These are phyloP conservation scores for Heterohyrax brucei DNA, from an alignment of 2,797 vertebrate species.

Conservation along the genomic window DNA sequence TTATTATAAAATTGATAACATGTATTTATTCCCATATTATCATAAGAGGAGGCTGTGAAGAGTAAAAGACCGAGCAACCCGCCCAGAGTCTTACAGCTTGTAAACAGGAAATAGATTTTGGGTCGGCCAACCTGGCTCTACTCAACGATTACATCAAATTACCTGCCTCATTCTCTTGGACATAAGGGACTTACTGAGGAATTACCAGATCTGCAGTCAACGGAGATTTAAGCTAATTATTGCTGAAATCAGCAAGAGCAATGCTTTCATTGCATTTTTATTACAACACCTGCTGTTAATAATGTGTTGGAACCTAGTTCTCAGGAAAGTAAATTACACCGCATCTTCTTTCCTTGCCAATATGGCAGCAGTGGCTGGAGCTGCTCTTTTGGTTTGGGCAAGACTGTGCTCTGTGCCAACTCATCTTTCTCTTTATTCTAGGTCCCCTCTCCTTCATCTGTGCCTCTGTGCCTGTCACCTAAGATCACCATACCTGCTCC, in stretches of 20 bases:
- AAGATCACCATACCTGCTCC: background rate
- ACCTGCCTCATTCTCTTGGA: background rate
- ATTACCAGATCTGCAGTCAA: constrained; percentile 11
- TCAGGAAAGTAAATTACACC: background rate
- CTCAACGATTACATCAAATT: background rate
- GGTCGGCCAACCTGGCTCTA: background rate
- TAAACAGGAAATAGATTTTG: background rate
- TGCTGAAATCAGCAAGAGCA: constrained; percentile 18
- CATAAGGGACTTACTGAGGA: background rate
- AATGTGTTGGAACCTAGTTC: background rate
- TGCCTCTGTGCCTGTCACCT: background rate
- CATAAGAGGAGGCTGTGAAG: constrained; percentile 29
- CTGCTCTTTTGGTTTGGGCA: background rate
- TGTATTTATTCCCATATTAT: background rate
- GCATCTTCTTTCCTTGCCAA: background rate
- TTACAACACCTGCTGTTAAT: constrained; percentile 15
- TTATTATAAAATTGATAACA: background rate
- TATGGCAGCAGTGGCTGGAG: background rate
- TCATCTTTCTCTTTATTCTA: background rate
- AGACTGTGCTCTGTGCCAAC: background rate
- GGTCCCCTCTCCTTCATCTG: background rate
- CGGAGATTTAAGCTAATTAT: constrained; percentile 28
- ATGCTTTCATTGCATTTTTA: constrained; percentile 42
- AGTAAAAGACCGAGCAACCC: constrained; percentile 41
- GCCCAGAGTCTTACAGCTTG: background rate